Evolutionary conservation across 2,888 invertebrate genomes (phyloP).

Genomic region (Carpatolechia fugitivella): DNA sequence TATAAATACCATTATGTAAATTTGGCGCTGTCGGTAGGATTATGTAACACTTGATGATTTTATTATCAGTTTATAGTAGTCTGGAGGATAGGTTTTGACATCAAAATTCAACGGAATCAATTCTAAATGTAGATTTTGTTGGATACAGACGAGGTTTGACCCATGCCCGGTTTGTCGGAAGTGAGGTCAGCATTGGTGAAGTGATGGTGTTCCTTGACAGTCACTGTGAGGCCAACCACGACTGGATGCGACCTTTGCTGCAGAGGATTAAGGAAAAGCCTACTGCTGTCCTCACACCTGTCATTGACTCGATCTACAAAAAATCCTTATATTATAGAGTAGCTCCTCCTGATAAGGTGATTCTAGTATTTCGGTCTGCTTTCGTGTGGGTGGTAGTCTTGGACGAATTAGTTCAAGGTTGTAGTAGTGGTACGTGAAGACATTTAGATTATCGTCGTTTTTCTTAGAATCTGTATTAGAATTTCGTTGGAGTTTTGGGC

Average conservation of each 20-base stretch:
- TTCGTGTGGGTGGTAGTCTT: too few species aligned
- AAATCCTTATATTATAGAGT: slow-evolving; percentile 74
- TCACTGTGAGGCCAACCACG: slow-evolving; percentile 88
- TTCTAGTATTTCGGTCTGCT: too few species aligned
- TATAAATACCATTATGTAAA: too few species aligned
- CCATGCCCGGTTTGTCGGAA: slow-evolving; percentile 87
- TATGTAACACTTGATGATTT: too few species aligned
- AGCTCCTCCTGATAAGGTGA: not conserved
- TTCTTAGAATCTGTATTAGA: too few species aligned
- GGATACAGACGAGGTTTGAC: slow-evolving; percentile 46
- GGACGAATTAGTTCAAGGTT: too few species aligned
- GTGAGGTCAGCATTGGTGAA: slow-evolving; percentile 79
- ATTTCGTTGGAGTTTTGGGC: too few species aligned
- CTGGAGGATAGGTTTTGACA: not conserved
- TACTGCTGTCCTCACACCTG: slow-evolving; percentile 91
- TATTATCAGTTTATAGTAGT: too few species aligned
- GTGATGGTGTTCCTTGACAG: slow-evolving; percentile 92
- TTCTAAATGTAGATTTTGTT: not conserved
- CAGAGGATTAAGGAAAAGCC: slow-evolving; percentile 85
- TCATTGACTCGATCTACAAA: slow-evolving; percentile 93
- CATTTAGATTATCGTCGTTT: too few species aligned
- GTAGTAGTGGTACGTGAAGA: too few species aligned
- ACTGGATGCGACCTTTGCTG: slow-evolving; percentile 94
- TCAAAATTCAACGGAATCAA: not conserved
- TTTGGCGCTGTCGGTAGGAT: too few species aligned